phyloP scores from a whole-genome alignment of 2,113 vertebrate species.

The Elaphurus davidianus region DNA sequence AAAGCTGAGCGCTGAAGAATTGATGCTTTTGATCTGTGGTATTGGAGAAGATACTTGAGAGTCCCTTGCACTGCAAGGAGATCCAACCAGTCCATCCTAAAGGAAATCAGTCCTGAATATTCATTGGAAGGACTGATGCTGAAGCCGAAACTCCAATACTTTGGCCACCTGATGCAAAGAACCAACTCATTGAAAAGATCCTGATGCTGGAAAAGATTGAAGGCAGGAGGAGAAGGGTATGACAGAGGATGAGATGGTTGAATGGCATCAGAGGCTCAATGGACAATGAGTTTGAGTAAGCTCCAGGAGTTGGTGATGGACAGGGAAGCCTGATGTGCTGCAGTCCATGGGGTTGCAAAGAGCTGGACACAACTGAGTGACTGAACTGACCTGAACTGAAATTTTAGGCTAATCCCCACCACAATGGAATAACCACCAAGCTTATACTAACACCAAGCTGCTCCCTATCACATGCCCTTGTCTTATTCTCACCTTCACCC shows the following conservation, averaged over 20 bases:
- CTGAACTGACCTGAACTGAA: neutral
- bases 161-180: neutral
- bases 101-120: neutral
- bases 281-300: neutral
- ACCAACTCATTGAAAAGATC: neutral
- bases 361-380: neutral
- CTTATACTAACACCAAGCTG: neutral
- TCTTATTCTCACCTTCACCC: neutral
- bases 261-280: neutral
- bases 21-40: neutral
- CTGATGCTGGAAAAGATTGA: neutral
- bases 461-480: no score
- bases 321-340: neutral
- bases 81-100: neutral
- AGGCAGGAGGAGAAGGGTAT: neutral
- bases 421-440: neutral
- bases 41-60: neutral
- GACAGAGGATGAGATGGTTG: neutral
- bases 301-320: neutral
- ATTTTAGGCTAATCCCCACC: neutral
- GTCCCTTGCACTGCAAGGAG: neutral
- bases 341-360: neutral
- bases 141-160: neutral
- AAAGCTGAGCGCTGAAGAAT: neutral
- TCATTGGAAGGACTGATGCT: neutral